Evolutionary conservation across 2,113 vertebrate genomes (phyloP).

Genomic region (Desmodus rotundus): DNA sequence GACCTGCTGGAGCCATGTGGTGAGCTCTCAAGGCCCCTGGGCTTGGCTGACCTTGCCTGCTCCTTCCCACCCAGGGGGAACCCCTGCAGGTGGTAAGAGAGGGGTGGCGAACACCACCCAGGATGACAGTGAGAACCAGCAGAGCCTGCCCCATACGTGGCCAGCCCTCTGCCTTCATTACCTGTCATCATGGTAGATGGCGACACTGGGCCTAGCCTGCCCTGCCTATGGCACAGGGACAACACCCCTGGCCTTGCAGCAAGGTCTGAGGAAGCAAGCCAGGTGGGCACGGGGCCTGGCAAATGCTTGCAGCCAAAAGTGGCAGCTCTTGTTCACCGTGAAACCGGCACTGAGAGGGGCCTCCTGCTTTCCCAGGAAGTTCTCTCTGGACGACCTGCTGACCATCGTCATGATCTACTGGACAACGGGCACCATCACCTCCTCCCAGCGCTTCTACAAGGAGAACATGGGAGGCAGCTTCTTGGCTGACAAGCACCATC

Average conservation of each 20-base stretch:
- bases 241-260: rapidly evolving
- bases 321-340: not conserved
- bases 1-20: rapidly evolving
- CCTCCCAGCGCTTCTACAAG: conserved; percentile 85
- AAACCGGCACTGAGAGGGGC: not conserved
- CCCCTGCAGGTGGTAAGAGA: not conserved
- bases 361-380: conserved; percentile 76
- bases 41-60: not conserved
- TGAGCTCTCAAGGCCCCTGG: not conserved
- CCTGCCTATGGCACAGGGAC: not conserved
- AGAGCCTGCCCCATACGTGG: rapidly evolving
- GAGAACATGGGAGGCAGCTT: conserved; percentile 73
- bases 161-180: not conserved
- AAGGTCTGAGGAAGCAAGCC: no score
- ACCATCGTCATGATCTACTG: conserved; percentile 88
- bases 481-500: conserved; percentile 71
- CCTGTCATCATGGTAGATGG: not conserved
- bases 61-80: not conserved
- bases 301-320: rapidly evolving
- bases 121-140: not conserved
- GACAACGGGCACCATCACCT: conserved; percentile 77
- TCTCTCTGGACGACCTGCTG: conserved; percentile 82
- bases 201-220: not conserved
- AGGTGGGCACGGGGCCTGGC: not conserved
- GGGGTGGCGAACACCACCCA: not conserved